Percentiles rank a stretch among this genome's conserved stretches.
These are phyloP conservation scores for Montipora efflorescens DNA, from an alignment of 64 coral and sea anemone genomes.

Conservation along the genomic window DNA sequence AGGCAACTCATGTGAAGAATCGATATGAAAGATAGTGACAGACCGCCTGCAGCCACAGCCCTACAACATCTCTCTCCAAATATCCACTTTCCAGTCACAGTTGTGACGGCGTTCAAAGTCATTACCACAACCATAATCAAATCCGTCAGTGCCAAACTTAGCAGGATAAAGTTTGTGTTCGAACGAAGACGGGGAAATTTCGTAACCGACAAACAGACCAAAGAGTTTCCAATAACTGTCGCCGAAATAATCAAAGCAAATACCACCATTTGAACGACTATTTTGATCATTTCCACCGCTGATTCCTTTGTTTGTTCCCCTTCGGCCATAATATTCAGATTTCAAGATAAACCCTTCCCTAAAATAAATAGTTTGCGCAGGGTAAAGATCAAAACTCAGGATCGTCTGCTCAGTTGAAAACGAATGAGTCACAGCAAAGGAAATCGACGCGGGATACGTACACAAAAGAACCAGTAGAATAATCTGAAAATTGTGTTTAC, in stretches of 20 bases:
- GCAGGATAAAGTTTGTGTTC: slow-evolving; percentile 77
- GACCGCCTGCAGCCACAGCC: slow-evolving; percentile 52
- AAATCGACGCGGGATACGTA: too few species aligned
- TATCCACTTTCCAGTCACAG: slow-evolving; percentile 69
- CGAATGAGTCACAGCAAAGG: not conserved
- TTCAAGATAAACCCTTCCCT: not conserved
- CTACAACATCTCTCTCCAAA: slow-evolving; percentile 73
- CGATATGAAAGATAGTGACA: slow-evolving; percentile 79
- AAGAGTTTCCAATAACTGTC: slow-evolving; percentile 73
- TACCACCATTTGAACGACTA: slow-evolving; percentile 40
- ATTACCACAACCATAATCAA: slow-evolving; percentile 87
- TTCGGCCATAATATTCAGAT: not conserved
- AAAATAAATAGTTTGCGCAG: not conserved
- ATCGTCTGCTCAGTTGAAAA: not conserved
- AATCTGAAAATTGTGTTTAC: too few species aligned
- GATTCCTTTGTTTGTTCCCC: not conserved
- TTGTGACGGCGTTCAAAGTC: slow-evolving; percentile 72
- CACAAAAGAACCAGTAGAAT: too few species aligned
- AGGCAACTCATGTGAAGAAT: slow-evolving; percentile 88
- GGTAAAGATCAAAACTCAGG: not conserved
- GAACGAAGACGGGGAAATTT: slow-evolving; percentile 78
- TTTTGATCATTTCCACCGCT: not conserved
- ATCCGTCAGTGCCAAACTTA: slow-evolving; percentile 89
- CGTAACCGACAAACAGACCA: slow-evolving; percentile 67
- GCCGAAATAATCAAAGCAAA: slow-evolving; percentile 71